Percentiles rank a stretch among this genome's conserved stretches.
These are phyloP conservation scores for Thunnus thynnus DNA, from an alignment of 2,113 vertebrate species.

Conservation along the genomic window DNA sequence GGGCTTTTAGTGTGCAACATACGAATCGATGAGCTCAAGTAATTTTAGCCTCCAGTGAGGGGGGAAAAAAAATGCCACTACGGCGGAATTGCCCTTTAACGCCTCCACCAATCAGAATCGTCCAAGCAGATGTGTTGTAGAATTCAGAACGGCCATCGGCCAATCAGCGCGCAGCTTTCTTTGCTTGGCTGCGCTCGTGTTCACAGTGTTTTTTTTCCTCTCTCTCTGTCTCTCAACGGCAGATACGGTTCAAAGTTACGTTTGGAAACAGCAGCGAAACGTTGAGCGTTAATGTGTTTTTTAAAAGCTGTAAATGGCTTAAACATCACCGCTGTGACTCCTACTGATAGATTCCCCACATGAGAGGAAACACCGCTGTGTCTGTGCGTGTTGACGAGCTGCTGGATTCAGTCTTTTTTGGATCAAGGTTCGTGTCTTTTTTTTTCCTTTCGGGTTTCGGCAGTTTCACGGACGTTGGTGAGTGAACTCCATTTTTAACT, in stretches of 20 bases:
- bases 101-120: slow-evolving; percentile 62
- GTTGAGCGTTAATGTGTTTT: background rate
- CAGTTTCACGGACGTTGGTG: slow-evolving; percentile 61
- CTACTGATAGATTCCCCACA: background rate
- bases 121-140: slow-evolving; percentile 40
- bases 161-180: slow-evolving; percentile 66
- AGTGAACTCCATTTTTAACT: slow-evolving; percentile 54
- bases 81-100: slow-evolving; percentile 60
- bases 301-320: background rate
- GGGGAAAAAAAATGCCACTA: background rate
- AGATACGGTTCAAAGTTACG: slow-evolving; percentile 48
- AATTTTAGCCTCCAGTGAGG: slow-evolving; percentile 54
- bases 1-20: slow-evolving; percentile 61
- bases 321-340: background rate
- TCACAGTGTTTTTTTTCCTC: background rate
- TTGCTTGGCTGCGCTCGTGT: slow-evolving; percentile 15
- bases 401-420: slow-evolving; percentile 16
- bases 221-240: background rate
- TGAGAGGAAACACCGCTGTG: slow-evolving; percentile 5
- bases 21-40: slow-evolving; percentile 71
- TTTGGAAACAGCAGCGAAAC: background rate
- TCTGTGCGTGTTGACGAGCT: slow-evolving; percentile 10
- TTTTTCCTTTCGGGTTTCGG: slow-evolving; percentile 30
- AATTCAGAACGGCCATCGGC: slow-evolving; percentile 14
- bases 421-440: slow-evolving; percentile 30